Base-by-base conservation (phyloP, 1,140 invertebrate genomes). In the Apis cerana region DNA sequence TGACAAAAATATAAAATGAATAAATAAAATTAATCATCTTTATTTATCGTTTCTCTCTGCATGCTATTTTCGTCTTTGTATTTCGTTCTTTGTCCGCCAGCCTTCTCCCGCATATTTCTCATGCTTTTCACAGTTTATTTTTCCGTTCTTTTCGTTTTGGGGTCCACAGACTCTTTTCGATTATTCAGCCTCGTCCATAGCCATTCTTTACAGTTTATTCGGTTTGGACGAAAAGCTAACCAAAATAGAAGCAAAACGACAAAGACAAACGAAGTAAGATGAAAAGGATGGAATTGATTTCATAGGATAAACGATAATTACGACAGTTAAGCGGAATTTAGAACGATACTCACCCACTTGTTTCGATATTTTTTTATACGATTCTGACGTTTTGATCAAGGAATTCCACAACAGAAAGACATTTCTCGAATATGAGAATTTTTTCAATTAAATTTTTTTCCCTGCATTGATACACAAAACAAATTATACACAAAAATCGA, bases 211-310 rank as follows among this genome's bases (percentile, higher is more conserved):
- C 72, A 4, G 15, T 13, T 19, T 12, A 54, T n/a, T 43, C 61
- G n/a, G 12, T 64, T 75, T 27, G 12, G 67, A 74, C 62, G 64
- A 33, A 76, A 67, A 75, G 4, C 23, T 59, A 13, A 58, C 23
- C 80, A 52, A 58, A 68, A 76, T 43, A 81, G 58, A 52, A 81
- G 72, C 64, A 81, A 76, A 56, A 68, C 10, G 1, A 2, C 21
- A 4, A 58, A 33, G n/a, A 9, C 13, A 19, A 74, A 80, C 78
- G 10, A 43, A 43, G 19, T 17, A 52, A 75, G 67, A 67, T 75
- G 71, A 11, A 75, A 50, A 75, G 48, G 80, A 68, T 81, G 54
- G 64, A 27, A 48, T 2, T 48, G 62, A 68, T 81, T 81, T 15
- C 50, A 3, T 74, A 12, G 61, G 33, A 80, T 67, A 54, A 58